A percentile compares a stretch with the other conserved stretches of the same genome.
Conservation (phyloP, 2,888 invertebrate species). For the Macaria notata region DNA sequence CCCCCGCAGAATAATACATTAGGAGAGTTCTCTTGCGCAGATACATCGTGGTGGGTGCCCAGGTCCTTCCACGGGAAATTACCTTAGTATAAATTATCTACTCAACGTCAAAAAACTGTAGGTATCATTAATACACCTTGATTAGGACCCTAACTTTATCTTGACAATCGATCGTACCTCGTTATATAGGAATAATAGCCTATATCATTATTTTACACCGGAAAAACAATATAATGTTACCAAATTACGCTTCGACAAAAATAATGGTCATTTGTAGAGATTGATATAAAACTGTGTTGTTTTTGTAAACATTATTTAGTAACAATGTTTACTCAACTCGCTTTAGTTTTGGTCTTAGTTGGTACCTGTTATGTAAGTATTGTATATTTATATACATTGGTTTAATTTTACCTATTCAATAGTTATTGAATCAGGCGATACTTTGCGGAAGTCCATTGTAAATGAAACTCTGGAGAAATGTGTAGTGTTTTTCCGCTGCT, state of each 20-base stretch:
- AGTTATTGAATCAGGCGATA: too few species aligned
- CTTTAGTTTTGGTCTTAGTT: slow-evolving; percentile 42
- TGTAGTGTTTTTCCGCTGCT: too few species aligned
- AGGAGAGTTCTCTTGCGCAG: too few species aligned
- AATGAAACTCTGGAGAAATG: too few species aligned
- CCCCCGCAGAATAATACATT: too few species aligned
- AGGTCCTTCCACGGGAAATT: too few species aligned
- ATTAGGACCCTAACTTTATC: background rate
- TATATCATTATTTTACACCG: background rate
- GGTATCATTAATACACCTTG: background rate
- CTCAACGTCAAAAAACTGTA: too few species aligned
- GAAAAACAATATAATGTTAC: slow-evolving; percentile 14
- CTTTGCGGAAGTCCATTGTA: too few species aligned
- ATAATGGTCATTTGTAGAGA: slow-evolving; percentile 3
- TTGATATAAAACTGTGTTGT: slow-evolving; percentile 24
- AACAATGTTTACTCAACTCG: slow-evolving; percentile 43
- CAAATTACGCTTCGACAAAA: slow-evolving; percentile 16
- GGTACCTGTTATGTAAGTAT: slow-evolving; percentile 49
- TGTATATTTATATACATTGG: background rate
- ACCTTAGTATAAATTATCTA: too few species aligned
- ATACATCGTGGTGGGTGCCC: too few species aligned
- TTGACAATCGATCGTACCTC: slow-evolving; percentile 3
- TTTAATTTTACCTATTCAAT: too few species aligned
- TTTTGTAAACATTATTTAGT: slow-evolving; percentile 22
- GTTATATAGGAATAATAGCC: background rate